Evolutionary conservation across 2,797 vertebrate species (phyloP).

Genomic region (Chaunax sp.): DNA sequence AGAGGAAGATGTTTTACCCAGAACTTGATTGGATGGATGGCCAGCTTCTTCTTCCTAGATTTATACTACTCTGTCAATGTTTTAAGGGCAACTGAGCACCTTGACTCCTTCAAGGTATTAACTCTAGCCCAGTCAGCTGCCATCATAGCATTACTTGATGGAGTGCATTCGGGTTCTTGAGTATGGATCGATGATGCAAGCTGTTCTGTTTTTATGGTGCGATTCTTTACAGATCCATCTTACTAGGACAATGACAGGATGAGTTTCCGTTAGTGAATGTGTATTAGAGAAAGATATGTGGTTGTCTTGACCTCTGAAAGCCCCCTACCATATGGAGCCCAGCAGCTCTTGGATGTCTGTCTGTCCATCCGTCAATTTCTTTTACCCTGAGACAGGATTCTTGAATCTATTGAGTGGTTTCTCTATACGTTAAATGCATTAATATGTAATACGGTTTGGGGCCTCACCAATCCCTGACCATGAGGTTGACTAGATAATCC

Average conservation of each 20-base stretch:
- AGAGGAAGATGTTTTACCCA: conserved; percentile 11
- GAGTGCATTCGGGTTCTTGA: conserved; percentile 48
- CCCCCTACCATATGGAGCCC: conserved; percentile 79
- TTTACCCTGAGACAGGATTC: conserved; percentile 70
- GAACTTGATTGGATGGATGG: conserved; percentile 15
- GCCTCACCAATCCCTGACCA: conserved; percentile 62
- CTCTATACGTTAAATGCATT: conserved; percentile 80
- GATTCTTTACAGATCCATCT: conserved; percentile 59
- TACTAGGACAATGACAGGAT: conserved; percentile 23
- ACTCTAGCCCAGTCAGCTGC: conserved; percentile 24
- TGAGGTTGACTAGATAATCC: conserved; percentile 66
- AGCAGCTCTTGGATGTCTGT: conserved; percentile 71
- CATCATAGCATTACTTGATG: conserved; percentile 27
- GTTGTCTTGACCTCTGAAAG: conserved; percentile 50
- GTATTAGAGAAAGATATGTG: conserved; percentile 19
- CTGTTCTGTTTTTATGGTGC: conserved; percentile 48
- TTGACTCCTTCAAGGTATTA: conserved; percentile 35
- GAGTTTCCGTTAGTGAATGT: conserved; percentile 37
- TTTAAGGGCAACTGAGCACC: conserved; percentile 48
- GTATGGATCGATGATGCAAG: conserved; percentile 35
- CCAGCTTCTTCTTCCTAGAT: conserved; percentile 20
- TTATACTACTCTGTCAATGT: conserved; percentile 26
- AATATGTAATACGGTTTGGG: conserved; percentile 78
- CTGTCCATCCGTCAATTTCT: conserved; percentile 77
- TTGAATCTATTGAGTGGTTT: conserved; percentile 69